These are phyloP conservation scores for Laupala kohalensis DNA, from an alignment of 1,140 invertebrate genomes.

Conservation along the genomic window DNA sequence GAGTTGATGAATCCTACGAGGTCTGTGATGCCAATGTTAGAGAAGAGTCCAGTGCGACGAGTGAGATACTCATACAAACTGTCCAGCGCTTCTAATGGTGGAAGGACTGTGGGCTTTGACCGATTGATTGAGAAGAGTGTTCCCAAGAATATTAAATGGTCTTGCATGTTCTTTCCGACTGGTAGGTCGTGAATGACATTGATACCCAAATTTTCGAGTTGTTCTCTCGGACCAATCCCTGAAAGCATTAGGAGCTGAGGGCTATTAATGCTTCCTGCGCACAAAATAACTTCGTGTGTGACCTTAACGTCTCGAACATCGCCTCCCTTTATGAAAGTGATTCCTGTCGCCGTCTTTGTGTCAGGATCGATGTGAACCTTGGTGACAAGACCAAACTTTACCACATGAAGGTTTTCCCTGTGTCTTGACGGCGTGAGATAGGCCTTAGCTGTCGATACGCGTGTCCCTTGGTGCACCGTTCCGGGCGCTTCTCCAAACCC, in stretches of 20 bases:
- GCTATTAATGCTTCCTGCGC: conserved; percentile 44
- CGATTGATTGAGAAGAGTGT: conserved; percentile 1
- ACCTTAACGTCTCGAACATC: conserved; percentile 19
- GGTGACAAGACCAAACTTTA: conserved; percentile 44
- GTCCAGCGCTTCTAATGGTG: conserved; percentile 24
- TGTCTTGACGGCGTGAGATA: conserved; percentile 42
- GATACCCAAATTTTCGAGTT: conserved; percentile 34
- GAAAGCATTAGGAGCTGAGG: conserved; percentile 54
- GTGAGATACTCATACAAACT: conserved; percentile 33
- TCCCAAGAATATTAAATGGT: conserved; percentile 40
- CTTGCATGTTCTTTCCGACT: conserved; percentile 47
- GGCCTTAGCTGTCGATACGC: conserved; percentile 46
- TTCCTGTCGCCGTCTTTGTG: neutral
- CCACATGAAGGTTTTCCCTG: conserved; percentile 51
- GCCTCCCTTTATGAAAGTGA: conserved; percentile 12
- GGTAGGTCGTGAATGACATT: conserved; percentile 32
- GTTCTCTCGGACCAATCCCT: conserved; percentile 49
- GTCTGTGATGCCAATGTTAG: conserved; percentile 29
- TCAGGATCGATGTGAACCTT: conserved; percentile 35
- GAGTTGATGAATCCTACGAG: conserved; percentile 28
- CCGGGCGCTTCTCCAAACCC: conserved; percentile 15
- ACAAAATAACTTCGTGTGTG: conserved; percentile 46
- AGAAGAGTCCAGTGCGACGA: conserved; percentile 28
- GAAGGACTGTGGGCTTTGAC: neutral
- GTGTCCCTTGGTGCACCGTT: conserved; percentile 34